Evolutionary conservation across 2,797 vertebrate species (phyloP).

Genomic region (Chelon auratus): DNA sequence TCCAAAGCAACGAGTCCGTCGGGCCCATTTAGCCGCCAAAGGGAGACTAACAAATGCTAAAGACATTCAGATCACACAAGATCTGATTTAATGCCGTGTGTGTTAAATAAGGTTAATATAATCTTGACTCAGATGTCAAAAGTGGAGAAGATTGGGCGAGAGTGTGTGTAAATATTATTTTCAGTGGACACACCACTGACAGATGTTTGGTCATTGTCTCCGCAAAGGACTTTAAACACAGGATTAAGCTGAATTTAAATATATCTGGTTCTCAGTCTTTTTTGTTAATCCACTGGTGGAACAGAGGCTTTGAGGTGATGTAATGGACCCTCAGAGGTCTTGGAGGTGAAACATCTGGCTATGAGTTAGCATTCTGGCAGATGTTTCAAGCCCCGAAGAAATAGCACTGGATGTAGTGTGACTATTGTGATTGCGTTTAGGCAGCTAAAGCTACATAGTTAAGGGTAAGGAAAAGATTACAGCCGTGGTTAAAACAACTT

Average conservation of each 20-base stretch:
- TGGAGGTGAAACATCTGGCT: constrained; percentile 13
- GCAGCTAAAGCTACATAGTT: neutral
- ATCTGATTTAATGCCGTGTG: constrained; percentile 18
- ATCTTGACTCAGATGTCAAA: neutral
- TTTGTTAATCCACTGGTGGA: neutral
- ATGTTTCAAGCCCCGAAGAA: neutral
- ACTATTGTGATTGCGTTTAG: neutral
- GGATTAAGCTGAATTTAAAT: neutral
- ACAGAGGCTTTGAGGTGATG: neutral
- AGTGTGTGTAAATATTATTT: constrained; percentile 11
- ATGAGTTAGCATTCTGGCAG: neutral
- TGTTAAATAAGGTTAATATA: constrained; percentile 16
- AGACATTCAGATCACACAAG: constrained; percentile 20
- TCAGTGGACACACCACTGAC: neutral
- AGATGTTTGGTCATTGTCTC: neutral
- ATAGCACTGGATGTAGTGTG: neutral
- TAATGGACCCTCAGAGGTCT: neutral
- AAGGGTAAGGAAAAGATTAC: neutral
- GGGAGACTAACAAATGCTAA: constrained; percentile 37
- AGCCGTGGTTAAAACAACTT: neutral
- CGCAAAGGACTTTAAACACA: neutral
- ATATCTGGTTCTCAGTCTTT: neutral
- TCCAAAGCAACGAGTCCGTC: constrained; percentile 7
- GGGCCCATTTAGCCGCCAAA: constrained; percentile 7
- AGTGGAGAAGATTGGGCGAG: neutral